These are phyloP conservation scores for Zygothrica quintamaculata DNA, from an alignment of 2,888 invertebrate genomes.

Conservation along the genomic window DNA sequence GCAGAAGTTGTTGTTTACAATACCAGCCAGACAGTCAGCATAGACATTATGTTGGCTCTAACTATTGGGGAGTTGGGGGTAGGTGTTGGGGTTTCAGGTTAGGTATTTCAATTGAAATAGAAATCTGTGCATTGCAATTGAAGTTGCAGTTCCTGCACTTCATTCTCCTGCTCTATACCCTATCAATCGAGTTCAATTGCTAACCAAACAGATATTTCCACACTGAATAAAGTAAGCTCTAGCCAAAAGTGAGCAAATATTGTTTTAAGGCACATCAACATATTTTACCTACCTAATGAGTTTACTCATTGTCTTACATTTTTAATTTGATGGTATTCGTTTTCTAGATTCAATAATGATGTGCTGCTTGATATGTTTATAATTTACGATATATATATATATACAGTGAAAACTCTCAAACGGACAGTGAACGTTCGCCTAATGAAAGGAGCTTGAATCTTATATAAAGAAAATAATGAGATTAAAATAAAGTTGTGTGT, in stretches of 20 bases:
- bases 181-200: constrained; percentile 59
- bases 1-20: constrained; percentile 75
- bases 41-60: constrained; percentile 37
- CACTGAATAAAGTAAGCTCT: constrained; percentile 30
- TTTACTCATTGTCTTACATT: constrained; percentile 33
- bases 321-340: constrained; percentile 21
- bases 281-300: constrained; percentile 68
- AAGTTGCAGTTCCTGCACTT: constrained; percentile 1
- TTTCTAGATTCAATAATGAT: constrained; percentile 65
- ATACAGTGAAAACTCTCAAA: too few species aligned
- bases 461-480: too few species aligned
- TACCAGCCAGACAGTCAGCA: constrained; percentile 50
- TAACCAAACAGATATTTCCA: constrained; percentile 66
- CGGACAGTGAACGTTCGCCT: too few species aligned
- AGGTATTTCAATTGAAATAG: constrained; percentile 3
- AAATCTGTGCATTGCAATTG: constrained; percentile 9
- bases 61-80: constrained; percentile 1
- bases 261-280: constrained; percentile 75
- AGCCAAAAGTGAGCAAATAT: constrained; percentile 64
- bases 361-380: constrained; percentile 73
- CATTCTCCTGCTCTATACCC: not conserved
- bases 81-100: constrained; percentile 19
- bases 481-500: too few species aligned
- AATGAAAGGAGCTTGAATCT: too few species aligned
- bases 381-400: constrained; percentile 63